Conservation (phyloP, 2,888 invertebrate species). For the Merodon equestris region DNA sequence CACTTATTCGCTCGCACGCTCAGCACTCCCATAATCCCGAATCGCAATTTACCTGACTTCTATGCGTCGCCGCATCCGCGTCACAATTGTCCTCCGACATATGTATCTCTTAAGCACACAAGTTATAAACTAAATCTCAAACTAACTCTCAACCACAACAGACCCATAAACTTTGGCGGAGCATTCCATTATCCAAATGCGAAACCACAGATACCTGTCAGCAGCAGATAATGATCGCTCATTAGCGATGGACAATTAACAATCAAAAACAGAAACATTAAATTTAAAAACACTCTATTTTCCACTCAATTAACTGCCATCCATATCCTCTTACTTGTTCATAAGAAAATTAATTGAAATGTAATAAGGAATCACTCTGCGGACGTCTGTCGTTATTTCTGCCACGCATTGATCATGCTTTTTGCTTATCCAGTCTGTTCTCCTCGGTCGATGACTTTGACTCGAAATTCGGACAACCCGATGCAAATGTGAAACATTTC, state of each 20-base stretch:
- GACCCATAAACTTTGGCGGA: background rate
- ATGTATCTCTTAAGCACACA: constrained; percentile 4
- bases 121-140: constrained; percentile 36
- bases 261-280: constrained; percentile 5
- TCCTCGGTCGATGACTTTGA: too few species aligned
- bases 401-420: too few species aligned
- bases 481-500: too few species aligned
- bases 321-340: too few species aligned
- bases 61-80: constrained; percentile 1
- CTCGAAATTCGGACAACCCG: too few species aligned
- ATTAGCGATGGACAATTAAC: constrained; percentile 33
- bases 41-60: constrained; percentile 22
- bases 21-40: background rate
- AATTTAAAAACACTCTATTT: constrained; percentile 35
- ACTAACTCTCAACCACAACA: background rate
- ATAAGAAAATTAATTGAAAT: too few species aligned
- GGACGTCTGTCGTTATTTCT: too few species aligned
- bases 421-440: too few species aligned
- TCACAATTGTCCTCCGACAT: constrained; percentile 21
- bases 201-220: background rate
- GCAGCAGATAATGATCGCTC: constrained; percentile 18
- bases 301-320: constrained; percentile 54
- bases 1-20: too few species aligned
- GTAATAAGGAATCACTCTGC: too few species aligned
- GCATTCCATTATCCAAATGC: too few species aligned